Percentiles rank a stretch among this genome's conserved stretches.
Conservation (phyloP, 2,888 invertebrate species). For the Megastigmus dorsalis region DNA sequence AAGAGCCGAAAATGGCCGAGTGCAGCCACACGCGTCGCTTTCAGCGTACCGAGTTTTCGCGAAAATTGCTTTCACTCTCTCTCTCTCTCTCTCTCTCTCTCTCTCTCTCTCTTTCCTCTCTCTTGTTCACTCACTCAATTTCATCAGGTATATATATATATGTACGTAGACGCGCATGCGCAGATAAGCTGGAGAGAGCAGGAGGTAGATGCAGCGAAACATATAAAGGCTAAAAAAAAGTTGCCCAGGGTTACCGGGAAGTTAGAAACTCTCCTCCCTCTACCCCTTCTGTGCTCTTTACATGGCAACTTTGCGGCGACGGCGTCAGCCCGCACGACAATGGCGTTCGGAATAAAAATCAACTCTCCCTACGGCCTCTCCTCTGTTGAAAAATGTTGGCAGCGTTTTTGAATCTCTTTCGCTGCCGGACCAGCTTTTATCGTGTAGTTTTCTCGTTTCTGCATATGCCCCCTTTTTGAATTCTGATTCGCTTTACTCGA, state of each 20-base stretch:
- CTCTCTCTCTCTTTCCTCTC: neutral
- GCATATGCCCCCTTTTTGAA: too few relatives aligned
- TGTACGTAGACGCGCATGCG: neutral
- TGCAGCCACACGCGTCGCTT: neutral
- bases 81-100: neutral
- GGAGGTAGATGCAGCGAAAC: too few relatives aligned
- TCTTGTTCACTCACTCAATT: neutral
- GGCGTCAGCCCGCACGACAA: slow-evolving; percentile 43
- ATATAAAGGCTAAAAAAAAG: neutral
- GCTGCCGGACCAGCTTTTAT: neutral
- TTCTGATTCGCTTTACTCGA: too few relatives aligned
- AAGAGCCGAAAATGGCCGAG: neutral
- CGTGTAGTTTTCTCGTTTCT: neutral
- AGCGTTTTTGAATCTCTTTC: neutral
- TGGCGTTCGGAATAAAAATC: slow-evolving; percentile 38
- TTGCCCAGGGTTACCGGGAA: neutral
- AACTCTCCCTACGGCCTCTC: too few relatives aligned
- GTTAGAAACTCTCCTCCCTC: neutral
- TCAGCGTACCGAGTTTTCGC: neutral
- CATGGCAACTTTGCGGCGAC: neutral
- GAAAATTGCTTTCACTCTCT: neutral
- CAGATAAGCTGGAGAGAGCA: neutral
- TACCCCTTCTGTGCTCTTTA: neutral
- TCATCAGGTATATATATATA: neutral
- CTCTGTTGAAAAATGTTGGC: slow-evolving; percentile 38